Evolutionary conservation across 64 coral and sea anemone species (phyloP).

Genomic region (Astreopora myriophthalma): DNA sequence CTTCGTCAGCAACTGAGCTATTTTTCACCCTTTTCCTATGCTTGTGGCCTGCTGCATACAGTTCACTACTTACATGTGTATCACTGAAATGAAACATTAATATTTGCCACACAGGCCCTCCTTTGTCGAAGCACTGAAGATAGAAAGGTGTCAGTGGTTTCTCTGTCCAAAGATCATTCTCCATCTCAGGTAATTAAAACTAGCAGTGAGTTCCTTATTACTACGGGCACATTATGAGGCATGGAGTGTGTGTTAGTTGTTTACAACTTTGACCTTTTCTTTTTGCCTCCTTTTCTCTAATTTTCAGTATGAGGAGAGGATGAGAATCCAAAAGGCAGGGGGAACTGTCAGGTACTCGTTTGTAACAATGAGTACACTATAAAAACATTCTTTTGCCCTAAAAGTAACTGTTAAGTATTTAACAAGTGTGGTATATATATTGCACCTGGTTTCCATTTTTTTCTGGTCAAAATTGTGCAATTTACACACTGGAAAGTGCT

Average conservation of each 20-base stretch:
- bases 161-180: conserved; percentile 91
- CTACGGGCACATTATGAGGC: too few species aligned
- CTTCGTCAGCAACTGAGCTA: too few species aligned
- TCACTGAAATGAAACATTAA: too few species aligned
- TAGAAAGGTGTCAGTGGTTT: conserved; percentile 76
- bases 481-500: too few species aligned
- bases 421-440: too few species aligned
- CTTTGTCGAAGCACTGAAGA: conserved; percentile 80
- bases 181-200: conserved; percentile 77
- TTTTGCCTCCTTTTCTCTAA: neutral
- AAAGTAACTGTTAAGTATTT: too few species aligned
- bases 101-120: conserved; percentile 51
- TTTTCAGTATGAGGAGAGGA: conserved; percentile 95
- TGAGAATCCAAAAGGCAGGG: conserved; percentile 93
- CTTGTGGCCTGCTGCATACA: neutral
- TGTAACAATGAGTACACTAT: neutral
- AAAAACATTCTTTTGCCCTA: neutral
- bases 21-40: too few species aligned
- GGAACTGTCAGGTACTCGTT: conserved; percentile 84
- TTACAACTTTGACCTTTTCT: too few species aligned
- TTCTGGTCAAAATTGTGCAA: neutral
- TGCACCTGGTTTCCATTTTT: too few species aligned
- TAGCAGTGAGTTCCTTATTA: neutral
- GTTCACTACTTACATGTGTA: neutral
- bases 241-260: too few species aligned